Evolutionary conservation across 2,797 vertebrate species (phyloP), one percentile per base, ranked within the genome.

Genomic region (Lagorchestes hirsutus): DNA sequence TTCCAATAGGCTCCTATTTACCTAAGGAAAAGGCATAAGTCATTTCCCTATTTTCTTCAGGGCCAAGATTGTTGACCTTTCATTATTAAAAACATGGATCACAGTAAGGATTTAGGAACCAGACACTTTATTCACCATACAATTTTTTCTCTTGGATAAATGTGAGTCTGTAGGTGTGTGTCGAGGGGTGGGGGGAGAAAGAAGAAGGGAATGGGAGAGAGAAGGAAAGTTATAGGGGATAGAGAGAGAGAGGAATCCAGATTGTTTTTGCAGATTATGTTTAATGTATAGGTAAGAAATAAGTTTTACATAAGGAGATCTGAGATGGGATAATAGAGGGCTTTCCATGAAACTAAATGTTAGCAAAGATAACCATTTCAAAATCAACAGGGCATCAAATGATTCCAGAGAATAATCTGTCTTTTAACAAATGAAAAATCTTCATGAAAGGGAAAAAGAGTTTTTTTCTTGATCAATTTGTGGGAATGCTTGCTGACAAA

Each of bases 121-220:
- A 46, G 67, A 22, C n/a, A 82, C n/a, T n/a, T 82, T 40, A 82
- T 40, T 46, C 18, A 40, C 40, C n/a, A 74, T 74, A 40, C 18
- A 74, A 82, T 46, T 82, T 82, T 24, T 46, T 82, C 5, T 82
- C 18, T 40, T 82, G 67, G n/a, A 82, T 46, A 82, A 82, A 40
- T 46, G 6, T 74, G 67, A 24, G 5, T 40, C 10, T 40, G 8
- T 46, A 3, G 10, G 2, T 46, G 5, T 82, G n/a, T 74, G 34
- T 40, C 1, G 34, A 13, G 8, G n/a, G 1, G 5, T 16, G 1
- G 8, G 8, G 4, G 8, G 1, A 59, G 29, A 11, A 29, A 31
- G 16, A n/a, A 40, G 67, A 24, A 82, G n/a, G 18, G 16, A 82
- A 82, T 9, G 6, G n/a, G 67, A 74, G 14, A 40, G 5, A 22